Conservation (phyloP, 2,888 invertebrate genomes). For the Adelphocoris suturalis region DNA sequence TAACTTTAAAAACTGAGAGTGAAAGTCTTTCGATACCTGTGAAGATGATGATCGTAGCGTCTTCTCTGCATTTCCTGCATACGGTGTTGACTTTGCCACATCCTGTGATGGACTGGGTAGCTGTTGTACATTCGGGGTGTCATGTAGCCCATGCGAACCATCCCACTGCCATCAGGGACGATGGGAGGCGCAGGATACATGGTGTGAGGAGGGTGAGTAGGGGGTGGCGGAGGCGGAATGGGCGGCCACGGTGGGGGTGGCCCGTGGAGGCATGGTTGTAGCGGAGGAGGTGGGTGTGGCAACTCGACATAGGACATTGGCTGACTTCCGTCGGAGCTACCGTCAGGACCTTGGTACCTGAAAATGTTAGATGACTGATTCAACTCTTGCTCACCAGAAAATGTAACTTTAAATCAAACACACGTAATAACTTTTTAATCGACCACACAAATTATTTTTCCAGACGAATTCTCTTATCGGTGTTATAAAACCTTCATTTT, state of each 20-base stretch:
- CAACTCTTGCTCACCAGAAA: neutral
- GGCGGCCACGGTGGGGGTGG: constrained; percentile 72
- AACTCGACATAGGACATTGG: constrained; percentile 65
- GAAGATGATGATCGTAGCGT: constrained; percentile 76
- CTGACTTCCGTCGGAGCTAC: constrained; percentile 39
- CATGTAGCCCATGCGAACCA: constrained; percentile 68
- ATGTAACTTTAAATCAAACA: too few species aligned
- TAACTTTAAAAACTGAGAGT: neutral
- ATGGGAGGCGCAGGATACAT: constrained; percentile 71
- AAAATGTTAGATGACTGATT: neutral
- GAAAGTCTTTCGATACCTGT: constrained; percentile 71
- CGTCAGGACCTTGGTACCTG: constrained; percentile 63
- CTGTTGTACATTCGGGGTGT: constrained; percentile 80
- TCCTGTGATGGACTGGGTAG: constrained; percentile 86
- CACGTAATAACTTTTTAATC: too few species aligned
- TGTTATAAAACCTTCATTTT: too few species aligned
- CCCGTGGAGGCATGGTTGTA: constrained; percentile 70
- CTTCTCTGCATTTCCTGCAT: constrained; percentile 83
- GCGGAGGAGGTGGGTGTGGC: constrained; percentile 74
- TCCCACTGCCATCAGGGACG: constrained; percentile 64
- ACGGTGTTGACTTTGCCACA: constrained; percentile 88
- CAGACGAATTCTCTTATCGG: too few species aligned
- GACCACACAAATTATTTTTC: too few species aligned
- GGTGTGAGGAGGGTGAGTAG: constrained; percentile 72
- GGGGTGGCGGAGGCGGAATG: constrained; percentile 70